Conservation (phyloP, 2,888 invertebrate genomes). For the Petrolisthes manimaculis region DNA sequence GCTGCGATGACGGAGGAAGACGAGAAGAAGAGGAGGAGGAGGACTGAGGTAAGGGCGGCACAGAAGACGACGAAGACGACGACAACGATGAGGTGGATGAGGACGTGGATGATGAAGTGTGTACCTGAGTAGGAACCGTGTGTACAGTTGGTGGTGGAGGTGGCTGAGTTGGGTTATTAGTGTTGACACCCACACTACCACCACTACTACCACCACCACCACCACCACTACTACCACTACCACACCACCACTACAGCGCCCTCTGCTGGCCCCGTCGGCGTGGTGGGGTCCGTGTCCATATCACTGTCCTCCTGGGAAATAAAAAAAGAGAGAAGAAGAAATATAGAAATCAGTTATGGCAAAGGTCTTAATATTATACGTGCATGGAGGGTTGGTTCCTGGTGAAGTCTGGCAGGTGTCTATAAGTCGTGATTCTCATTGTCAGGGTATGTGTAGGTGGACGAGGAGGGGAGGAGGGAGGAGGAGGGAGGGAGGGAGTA, state of each 20-base stretch:
- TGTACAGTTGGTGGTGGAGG: background rate
- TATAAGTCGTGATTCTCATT: no score
- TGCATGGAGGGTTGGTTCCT: no score
- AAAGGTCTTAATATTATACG: no score
- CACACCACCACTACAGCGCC: no score
- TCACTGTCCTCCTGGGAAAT: conserved; percentile 43
- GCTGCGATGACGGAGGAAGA: no score
- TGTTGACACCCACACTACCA: background rate
- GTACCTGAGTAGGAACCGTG: background rate
- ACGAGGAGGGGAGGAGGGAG: background rate
- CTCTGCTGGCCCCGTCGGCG: no score
- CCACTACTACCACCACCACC: background rate
- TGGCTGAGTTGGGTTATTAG: background rate
- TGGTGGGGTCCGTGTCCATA: conserved; percentile 44
- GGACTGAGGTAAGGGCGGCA: conserved; percentile 18
- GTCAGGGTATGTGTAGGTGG: background rate
- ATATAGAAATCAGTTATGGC: no score
- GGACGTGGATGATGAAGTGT: conserved; percentile 3
- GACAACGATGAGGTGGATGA: background rate
- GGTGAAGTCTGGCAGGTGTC: no score
- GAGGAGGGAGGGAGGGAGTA: background rate
- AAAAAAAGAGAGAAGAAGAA: background rate
- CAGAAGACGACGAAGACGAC: background rate
- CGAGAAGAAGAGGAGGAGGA: conserved; percentile 4
- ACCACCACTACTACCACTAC: background rate